Conservation (phyloP, 2,797 vertebrate genomes). For the Synanceia verrucosa region DNA sequence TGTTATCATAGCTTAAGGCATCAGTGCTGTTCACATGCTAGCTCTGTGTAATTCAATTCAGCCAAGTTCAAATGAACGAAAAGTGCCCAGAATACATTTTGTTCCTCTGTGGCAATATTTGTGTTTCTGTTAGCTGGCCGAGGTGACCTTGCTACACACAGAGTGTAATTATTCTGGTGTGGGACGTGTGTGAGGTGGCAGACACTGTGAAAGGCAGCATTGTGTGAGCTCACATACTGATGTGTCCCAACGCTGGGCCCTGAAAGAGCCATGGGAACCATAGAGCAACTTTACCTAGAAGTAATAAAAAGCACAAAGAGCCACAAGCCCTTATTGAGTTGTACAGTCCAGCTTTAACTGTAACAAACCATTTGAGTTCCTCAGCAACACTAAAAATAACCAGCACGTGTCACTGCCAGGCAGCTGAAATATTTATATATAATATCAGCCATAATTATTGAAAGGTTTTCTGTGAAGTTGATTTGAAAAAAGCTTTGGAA, state of each 20-base stretch:
- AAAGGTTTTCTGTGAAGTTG: constrained; percentile 11
- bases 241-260: constrained; percentile 69
- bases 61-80: constrained; percentile 77
- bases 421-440: not conserved
- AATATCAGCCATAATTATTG: constrained; percentile 16
- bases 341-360: constrained; percentile 7
- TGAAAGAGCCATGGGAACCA: constrained; percentile 59
- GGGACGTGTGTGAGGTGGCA: constrained; percentile 75
- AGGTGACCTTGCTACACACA: constrained; percentile 81
- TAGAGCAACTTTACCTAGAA: constrained; percentile 44
- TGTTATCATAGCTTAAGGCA: constrained; percentile 82
- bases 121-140: constrained; percentile 82
- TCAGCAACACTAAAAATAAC: not conserved
- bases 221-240: constrained; percentile 79
- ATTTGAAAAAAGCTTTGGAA: constrained; percentile 41
- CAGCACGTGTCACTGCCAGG: not conserved
- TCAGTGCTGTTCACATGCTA: constrained; percentile 77
- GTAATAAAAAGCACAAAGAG: constrained; percentile 58
- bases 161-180: constrained; percentile 81
- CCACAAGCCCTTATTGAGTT: constrained; percentile 9
- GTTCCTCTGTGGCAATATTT: constrained; percentile 86
- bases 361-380: constrained; percentile 3
- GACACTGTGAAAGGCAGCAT: constrained; percentile 82
- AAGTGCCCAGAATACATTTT: constrained; percentile 81
- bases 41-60: constrained; percentile 81